Conservation (phyloP, 2,797 vertebrate species). For the Avahi laniger region DNA sequence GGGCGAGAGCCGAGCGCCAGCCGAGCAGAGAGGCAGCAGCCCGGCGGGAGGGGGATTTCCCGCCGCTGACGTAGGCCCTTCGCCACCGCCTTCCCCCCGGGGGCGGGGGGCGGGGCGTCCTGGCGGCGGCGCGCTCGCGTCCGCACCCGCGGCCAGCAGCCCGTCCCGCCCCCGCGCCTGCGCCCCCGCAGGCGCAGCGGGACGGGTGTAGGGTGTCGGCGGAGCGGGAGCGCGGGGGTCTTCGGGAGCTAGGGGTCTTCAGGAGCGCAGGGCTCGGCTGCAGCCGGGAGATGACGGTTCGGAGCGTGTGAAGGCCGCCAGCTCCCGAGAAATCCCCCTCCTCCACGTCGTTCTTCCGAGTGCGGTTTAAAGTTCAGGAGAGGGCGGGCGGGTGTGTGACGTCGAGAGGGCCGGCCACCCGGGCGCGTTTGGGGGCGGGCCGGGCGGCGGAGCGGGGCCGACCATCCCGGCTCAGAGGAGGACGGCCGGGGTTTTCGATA, state of each 20-base stretch:
- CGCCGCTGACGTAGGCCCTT: slow-evolving; percentile 24
- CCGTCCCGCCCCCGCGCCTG: neutral
- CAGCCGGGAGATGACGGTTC: neutral
- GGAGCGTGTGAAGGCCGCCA: neutral
- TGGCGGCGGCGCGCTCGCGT: neutral
- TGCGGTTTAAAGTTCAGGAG: slow-evolving; percentile 54
- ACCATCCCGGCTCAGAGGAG: neutral
- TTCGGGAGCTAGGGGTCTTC: fast-evolving
- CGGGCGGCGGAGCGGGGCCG: neutral
- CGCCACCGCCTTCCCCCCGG: neutral
- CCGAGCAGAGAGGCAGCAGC: fast-evolving
- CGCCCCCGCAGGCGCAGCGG: fast-evolving
- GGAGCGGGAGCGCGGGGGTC: fast-evolving
- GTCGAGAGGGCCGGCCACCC: neutral
- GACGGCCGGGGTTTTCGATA: slow-evolving; percentile 67
- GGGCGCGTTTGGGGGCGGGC: slow-evolving; percentile 32
- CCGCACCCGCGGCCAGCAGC: neutral
- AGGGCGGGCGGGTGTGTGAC: slow-evolving; percentile 49
- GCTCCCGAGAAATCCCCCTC: slow-evolving; percentile 75
- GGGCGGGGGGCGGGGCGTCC: neutral
- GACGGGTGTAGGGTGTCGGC: fast-evolving
- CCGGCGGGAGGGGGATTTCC: slow-evolving; percentile 59
- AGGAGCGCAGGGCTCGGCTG: neutral
- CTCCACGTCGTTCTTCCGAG: slow-evolving; percentile 64
- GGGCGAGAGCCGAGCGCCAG: fast-evolving